Base-by-base conservation (phyloP, 2,888 invertebrate genomes). In the Rhodophaea formosa region DNA sequence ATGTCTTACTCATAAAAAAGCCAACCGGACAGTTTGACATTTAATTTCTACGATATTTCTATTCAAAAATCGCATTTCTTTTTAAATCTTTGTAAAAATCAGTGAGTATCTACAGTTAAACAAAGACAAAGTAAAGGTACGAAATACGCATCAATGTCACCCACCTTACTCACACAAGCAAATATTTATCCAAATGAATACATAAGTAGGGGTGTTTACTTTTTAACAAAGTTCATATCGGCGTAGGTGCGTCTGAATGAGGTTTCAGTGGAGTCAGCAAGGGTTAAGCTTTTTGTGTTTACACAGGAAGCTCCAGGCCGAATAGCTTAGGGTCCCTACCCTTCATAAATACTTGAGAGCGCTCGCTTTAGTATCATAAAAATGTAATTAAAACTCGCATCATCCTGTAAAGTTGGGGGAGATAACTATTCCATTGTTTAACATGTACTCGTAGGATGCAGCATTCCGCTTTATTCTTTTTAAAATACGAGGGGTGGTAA, bases 361-460 rank as follows among this genome's bases (percentile, higher is more conserved):
- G 76, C 73, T 67, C 76, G 82, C 81, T 86, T 80, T 80, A 79
- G 81, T 85, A 85, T 85, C 84, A 82, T 86, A 88, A 88, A 88
- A 87, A 88, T 86, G 84, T 86, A 88, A 88, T 89, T 88, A 89
- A 88, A 88, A 88, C 85, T 84, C 83, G 83, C 81, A 79, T 84
- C 82, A 79, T 82, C 82, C 81, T 65, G 72, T 63, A 74, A 76
- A 73, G 76, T 69, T 64, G 66, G 67, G 77, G 74, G 71, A 64
- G 66, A 79, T 81, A 82, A 84, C 84, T 84, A 83, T 81, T 75
- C 74, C 70, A 79, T 84, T 84, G 84, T 84, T 79, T 72, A 66
- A 68, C 72, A 72, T 73, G 69, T n/a, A n/a, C n/a, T n/a, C n/a
- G n/a, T 69, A 75, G 64, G 61, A 68, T 62, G 66, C 57, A 66